phyloP scores from a whole-genome alignment of 2,113 vertebrate genomes.

The Chamaea fasciata region DNA sequence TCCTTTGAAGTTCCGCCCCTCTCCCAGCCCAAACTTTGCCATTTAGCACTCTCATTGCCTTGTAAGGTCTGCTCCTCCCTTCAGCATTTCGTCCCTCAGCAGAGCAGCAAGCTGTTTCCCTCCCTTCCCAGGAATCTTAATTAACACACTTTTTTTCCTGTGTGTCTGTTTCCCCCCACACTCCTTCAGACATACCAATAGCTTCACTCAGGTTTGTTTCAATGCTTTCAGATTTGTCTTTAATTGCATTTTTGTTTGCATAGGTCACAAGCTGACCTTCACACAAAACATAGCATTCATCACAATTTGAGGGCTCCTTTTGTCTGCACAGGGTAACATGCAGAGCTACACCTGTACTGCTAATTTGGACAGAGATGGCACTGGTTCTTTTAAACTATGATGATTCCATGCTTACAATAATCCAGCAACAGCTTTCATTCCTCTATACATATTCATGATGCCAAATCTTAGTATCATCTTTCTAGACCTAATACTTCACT shows the following conservation, averaged over 20 bases:
- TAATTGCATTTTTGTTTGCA: background rate
- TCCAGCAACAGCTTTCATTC: background rate
- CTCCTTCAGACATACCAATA: background rate
- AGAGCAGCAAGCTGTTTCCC: background rate
- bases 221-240: background rate
- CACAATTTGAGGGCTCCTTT: background rate
- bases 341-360: background rate
- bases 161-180: background rate
- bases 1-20: constrained; percentile 46
- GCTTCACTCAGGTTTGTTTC: background rate
- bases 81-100: background rate
- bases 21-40: constrained; percentile 5
- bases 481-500: background rate
- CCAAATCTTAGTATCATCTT: background rate
- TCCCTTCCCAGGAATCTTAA: constrained; percentile 53
- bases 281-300: background rate
- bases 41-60: constrained; percentile 24
- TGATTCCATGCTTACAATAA: background rate
- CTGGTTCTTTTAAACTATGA: background rate
- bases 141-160: background rate
- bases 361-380: background rate
- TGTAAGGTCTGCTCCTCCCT: constrained; percentile 12
- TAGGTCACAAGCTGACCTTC: background rate
- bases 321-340: rapidly evolving
- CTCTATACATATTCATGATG: background rate